Evolutionary conservation across 2,888 invertebrate genomes (phyloP), one percentile per base, ranked within the genome.

Genomic region (Sminthurides aquaticus): DNA sequence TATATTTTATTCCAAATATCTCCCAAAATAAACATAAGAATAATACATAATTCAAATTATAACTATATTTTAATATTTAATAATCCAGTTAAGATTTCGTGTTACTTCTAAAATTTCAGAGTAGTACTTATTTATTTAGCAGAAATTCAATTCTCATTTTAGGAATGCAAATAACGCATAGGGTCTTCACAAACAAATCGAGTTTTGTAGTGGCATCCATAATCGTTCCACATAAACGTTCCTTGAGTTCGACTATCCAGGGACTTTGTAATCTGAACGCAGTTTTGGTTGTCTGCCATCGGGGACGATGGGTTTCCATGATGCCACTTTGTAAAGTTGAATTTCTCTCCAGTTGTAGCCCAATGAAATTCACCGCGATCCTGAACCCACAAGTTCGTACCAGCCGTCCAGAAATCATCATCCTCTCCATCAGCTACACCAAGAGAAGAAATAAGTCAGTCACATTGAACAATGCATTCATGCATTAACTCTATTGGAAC

Each of bases 181-280:
- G 61, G 54, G 1, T 18, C n/a, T 62, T 66, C 62, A 56, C 66
- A 66, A 52, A 66, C 63, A 49, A 55, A 66, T 27, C 66, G 49
- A 22, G 59, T 24, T 29, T 52, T 66, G 20, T 29, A 28, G 49
- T 66, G 60, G 20, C 66, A 66, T 24, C 59, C 62, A 24, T 62
- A 62, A 34, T 59, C 62, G 34, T 63, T 66, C 66, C 66, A 66
- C 11, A 22, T 49, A 15, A 25, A 57, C 15, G 1, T 49, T 15
- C 49, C 60, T 11, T 56, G 5, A 15, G 27, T 56, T 1, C 11
- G 8, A 2, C 34, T 24, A 28, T 66, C 62, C 15, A 63, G 24
- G n/a, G 26, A 2, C 20, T 27, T 59, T 28, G 62, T 59, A 18
- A 66, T 27, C 28, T 66, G 57, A 15, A 66, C 28, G 28, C 66